Base-by-base conservation (phyloP, 2,888 invertebrate genomes). In the Plutella xylostella region DNA sequence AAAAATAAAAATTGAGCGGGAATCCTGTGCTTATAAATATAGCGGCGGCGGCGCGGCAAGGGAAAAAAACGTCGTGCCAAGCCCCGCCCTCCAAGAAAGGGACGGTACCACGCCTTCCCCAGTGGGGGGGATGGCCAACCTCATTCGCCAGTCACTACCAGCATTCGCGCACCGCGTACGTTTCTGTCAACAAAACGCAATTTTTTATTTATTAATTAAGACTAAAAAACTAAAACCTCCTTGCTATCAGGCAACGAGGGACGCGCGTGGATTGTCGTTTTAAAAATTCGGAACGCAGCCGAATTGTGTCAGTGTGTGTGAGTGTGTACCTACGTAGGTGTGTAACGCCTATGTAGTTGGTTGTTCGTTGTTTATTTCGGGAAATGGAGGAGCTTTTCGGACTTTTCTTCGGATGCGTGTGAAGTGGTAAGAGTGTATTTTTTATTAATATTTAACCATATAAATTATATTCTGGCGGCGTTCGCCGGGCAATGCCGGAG, bases 91-190 rank as follows among this genome's bases (percentile, higher is more conserved):
- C 9, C 28, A 34, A 41, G 47, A 47, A 46, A 49, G 44, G 34
- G 49, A 49, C 47, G 45, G 54, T 65, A 63, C 77, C 73, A 66
- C 79, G 78, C 77, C 63, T 71, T 14, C 7, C 52, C 11, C 14
- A 15, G 46, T 53, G 58, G 64, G 56, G 71, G 70, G 74, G 72
- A 61, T 53, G 51, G 48, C 33, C 42, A 41, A 47, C 53, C 51
- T 59, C 69, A 69, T 72, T 75, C 61, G 79, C 76, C 79, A 80
- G 80, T 80, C 63, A 50, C 51, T 53, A 56, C 52, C 52, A 51
- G 68, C 72, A 65, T 73, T 76, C 78, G 78, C 78, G 68, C 61
- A 65, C 61, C 64, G 61, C 68, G 69, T 65, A 70, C 72, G 58
- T 54, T 55, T 51, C 52, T 7, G 19, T 30, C 19, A 14, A 41